Evolutionary conservation across 2,797 vertebrate species (phyloP).

Genomic region (Mormyrus proboscirostris): DNA sequence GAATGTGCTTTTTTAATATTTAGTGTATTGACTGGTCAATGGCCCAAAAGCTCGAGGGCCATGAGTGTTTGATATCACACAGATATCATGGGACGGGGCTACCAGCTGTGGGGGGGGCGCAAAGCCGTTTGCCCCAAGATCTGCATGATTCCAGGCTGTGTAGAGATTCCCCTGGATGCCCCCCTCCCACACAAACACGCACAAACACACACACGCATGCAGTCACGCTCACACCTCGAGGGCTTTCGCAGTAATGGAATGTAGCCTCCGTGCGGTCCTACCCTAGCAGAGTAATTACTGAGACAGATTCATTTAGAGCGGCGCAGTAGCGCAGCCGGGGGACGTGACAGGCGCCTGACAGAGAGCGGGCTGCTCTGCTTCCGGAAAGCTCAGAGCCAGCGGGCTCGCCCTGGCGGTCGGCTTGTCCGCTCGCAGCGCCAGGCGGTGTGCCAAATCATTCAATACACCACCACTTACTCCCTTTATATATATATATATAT

Average conservation of each 20-base stretch:
- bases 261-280: slow-evolving; percentile 36
- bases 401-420: no score
- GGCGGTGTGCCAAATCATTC: background rate
- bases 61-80: background rate
- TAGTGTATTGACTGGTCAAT: background rate
- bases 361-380: background rate
- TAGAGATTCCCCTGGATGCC: slow-evolving; percentile 20
- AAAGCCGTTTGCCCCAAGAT: slow-evolving; percentile 4
- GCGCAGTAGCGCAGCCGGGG: slow-evolving; percentile 20
- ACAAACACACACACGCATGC: background rate
- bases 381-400: background rate
- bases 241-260: slow-evolving; percentile 45
- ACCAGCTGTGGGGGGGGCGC: background rate
- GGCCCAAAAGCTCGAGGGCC: background rate
- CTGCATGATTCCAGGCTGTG: slow-evolving; percentile 3
- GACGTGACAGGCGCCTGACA: slow-evolving; percentile 35
- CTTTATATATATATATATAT: background rate
- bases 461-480: background rate
- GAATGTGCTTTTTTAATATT: background rate
- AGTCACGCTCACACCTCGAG: slow-evolving; percentile 27
- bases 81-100: background rate
- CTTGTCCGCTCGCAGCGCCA: background rate
- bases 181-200: background rate
- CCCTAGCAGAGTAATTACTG: slow-evolving; percentile 42
- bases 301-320: slow-evolving; percentile 46